phyloP scores from a whole-genome alignment of 2,113 vertebrate genomes.

The Epinephelus lanceolatus region DNA sequence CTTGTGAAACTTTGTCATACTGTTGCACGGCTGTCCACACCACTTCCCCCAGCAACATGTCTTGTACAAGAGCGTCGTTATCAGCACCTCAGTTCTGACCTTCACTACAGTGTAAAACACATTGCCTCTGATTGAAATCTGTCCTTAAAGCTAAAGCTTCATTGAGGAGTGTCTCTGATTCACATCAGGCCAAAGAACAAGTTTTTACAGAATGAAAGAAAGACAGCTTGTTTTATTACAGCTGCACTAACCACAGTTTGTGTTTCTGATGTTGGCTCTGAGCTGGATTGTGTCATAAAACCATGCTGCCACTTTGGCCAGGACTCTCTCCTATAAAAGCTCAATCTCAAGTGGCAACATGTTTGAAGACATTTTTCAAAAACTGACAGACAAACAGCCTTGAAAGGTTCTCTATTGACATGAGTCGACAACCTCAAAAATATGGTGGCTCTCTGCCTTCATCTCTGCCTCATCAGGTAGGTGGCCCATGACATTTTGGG shows the following conservation, averaged over 20 bases:
- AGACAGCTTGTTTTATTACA: background rate
- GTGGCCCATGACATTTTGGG: too few relatives aligned
- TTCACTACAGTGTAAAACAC: background rate
- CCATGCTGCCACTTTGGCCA: background rate
- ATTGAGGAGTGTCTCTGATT: background rate
- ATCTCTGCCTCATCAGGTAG: background rate
- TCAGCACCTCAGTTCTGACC: background rate
- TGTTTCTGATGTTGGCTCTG: background rate
- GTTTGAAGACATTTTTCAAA: background rate
- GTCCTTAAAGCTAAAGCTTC: background rate
- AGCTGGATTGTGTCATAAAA: background rate
- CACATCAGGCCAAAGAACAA: background rate
- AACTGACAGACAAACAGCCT: background rate
- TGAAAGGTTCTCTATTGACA: background rate
- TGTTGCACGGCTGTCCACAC: constrained; percentile 1
- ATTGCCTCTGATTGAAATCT: background rate
- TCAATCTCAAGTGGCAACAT: too few relatives aligned
- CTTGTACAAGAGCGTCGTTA: background rate
- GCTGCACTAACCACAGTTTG: background rate
- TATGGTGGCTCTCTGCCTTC: background rate
- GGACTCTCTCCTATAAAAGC: too few relatives aligned
- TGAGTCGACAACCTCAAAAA: background rate
- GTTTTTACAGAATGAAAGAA: background rate
- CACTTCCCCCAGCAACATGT: background rate
- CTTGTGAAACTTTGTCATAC: constrained; percentile 31